phyloP scores from a whole-genome alignment of 2,797 vertebrate species.

The Coccyzus lansbergi region DNA sequence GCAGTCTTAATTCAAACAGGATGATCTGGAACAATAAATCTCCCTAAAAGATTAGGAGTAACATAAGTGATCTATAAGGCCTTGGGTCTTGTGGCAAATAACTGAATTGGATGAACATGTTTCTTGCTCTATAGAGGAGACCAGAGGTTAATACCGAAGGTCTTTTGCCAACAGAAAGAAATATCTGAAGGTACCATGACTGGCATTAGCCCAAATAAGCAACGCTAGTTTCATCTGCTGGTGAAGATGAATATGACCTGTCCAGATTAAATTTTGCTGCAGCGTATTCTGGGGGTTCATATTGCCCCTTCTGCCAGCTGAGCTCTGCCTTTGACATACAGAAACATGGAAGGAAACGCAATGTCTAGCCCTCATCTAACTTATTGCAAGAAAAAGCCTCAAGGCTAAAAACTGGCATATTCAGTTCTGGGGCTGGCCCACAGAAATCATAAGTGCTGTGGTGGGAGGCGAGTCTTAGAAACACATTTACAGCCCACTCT shows the following conservation, averaged over 20 bases:
- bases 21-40: not conserved
- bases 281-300: not conserved
- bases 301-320: not conserved
- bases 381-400: not conserved
- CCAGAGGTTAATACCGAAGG: not conserved
- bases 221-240: not conserved
- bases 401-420: not conserved
- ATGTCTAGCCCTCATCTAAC: not conserved
- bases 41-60: not conserved
- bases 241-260: not conserved
- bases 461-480: not conserved
- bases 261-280: not conserved
- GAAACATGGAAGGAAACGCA: not conserved
- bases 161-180: not conserved
- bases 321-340: not conserved
- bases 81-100: not conserved
- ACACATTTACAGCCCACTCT: not conserved
- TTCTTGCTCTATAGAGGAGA: not conserved
- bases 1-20: not conserved
- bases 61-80: not conserved
- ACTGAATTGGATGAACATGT: not conserved
- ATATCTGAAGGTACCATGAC: not conserved
- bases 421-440: not conserved
- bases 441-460: not conserved
- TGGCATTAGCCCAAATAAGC: not conserved